Evolutionary conservation across 2,113 vertebrate species (phyloP).

Genomic region (Nesoenas mayeri): DNA sequence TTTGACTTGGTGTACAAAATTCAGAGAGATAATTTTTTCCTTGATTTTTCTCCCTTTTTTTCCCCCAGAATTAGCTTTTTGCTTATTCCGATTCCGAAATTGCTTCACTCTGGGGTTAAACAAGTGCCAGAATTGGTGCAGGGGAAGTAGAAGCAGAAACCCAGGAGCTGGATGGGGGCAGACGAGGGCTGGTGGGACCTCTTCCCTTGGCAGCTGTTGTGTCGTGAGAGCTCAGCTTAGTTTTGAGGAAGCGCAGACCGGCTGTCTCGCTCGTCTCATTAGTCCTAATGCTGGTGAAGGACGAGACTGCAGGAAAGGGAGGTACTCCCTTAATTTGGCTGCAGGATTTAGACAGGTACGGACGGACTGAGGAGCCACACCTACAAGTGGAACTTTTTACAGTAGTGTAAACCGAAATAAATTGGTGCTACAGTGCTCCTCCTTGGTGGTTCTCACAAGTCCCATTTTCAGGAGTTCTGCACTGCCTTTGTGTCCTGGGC

Average conservation of each 20-base stretch:
- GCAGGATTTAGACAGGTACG: not conserved
- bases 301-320: not conserved
- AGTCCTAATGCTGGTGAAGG: not conserved
- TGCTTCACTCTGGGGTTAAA: not conserved
- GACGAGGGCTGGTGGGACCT: not conserved
- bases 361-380: not conserved
- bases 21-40: not conserved
- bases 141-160: not conserved
- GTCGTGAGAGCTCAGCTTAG: not conserved
- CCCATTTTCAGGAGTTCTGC: not conserved
- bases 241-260: not conserved
- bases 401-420: not conserved
- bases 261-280: not conserved
- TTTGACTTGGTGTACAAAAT: not conserved
- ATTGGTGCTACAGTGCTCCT: not conserved
- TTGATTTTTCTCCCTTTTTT: not conserved
- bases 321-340: not conserved
- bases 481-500: not conserved
- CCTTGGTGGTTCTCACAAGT: not conserved
- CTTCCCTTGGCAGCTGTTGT: not conserved
- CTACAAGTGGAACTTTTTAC: not conserved
- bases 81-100: not conserved
- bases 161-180: not conserved
- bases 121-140: not conserved
- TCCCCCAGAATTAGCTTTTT: not conserved